phyloP scores from a whole-genome alignment of 2,797 vertebrate genomes.

The Arvicola amphibius region DNA sequence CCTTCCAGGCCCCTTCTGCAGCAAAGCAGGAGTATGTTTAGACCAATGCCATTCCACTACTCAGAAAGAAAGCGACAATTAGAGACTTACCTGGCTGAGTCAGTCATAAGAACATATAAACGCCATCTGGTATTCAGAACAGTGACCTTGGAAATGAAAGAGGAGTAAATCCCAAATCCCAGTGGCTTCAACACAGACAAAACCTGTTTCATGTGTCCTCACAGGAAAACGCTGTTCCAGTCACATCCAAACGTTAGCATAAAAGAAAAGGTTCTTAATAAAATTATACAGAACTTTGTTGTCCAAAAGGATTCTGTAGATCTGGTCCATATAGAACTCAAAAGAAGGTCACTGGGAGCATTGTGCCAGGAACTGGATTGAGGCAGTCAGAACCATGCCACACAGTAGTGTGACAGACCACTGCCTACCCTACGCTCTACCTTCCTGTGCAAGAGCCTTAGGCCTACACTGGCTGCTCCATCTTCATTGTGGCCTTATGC shows the following conservation, averaged over 20 bases:
- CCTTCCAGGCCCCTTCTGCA: background rate
- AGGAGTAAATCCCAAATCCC: constrained; percentile 14
- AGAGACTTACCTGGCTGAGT: background rate
- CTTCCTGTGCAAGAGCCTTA: accelerated
- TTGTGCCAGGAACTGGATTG: background rate
- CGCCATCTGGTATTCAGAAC: background rate
- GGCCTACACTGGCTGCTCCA: background rate
- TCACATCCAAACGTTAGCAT: background rate
- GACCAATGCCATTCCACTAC: background rate
- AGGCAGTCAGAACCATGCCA: background rate
- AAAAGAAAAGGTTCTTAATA: constrained; percentile 6
- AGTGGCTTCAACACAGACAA: background rate
- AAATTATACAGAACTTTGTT: background rate
- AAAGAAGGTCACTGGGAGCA: background rate
- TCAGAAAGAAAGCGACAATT: background rate
- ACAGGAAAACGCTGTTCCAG: background rate
- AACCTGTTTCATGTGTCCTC: background rate
- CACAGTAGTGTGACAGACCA: background rate
- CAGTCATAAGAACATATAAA: background rate
- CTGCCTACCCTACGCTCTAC: background rate
- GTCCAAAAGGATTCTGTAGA: background rate
- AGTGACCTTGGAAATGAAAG: constrained; percentile 39
- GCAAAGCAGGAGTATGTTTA: background rate
- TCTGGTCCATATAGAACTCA: background rate
- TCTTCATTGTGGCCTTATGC: background rate